These are phyloP conservation scores for Eumerus sabulonum DNA, from an alignment of 2,888 invertebrate species.

Conservation along the genomic window DNA sequence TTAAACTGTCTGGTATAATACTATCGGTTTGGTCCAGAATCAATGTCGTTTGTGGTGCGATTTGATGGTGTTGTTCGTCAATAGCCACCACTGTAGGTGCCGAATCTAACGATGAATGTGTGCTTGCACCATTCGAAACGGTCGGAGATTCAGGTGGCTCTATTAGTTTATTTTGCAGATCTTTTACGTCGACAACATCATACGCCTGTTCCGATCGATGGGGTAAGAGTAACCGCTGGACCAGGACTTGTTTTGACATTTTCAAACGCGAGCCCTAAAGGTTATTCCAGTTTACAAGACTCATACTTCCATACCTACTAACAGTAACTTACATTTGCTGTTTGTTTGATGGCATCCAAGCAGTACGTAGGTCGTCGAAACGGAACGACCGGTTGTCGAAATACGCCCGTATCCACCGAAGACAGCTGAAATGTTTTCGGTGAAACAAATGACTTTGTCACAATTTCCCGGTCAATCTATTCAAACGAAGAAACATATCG, in stretches of 20 bases:
- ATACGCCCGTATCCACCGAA: slow-evolving; percentile 69
- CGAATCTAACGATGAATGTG: background rate
- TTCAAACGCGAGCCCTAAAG: slow-evolving; percentile 74
- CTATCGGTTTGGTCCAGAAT: slow-evolving; percentile 18
- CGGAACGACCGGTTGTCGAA: slow-evolving; percentile 75
- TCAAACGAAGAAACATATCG: slow-evolving; percentile 14
- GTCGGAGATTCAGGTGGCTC: slow-evolving; percentile 29
- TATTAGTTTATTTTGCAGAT: slow-evolving; percentile 72
- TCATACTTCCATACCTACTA: too few relatives aligned
- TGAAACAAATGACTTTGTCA: slow-evolving; percentile 72
- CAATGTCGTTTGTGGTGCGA: background rate
- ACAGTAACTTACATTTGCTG: slow-evolving; percentile 72
- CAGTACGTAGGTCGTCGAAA: slow-evolving; percentile 74
- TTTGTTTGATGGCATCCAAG: slow-evolving; percentile 75
- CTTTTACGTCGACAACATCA: slow-evolving; percentile 73
- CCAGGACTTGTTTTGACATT: slow-evolving; percentile 82
- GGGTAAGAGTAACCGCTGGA: slow-evolving; percentile 87
- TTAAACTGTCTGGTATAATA: slow-evolving; percentile 34
- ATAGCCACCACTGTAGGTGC: background rate
- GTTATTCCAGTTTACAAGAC: too few relatives aligned
- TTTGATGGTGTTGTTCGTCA: slow-evolving; percentile 3
- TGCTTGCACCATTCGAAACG: slow-evolving; percentile 37
- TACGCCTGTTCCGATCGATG: slow-evolving; percentile 77
- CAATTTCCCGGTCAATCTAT: slow-evolving; percentile 72
- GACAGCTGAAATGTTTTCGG: slow-evolving; percentile 71